A percentile compares a stretch with the other conserved stretches of the same genome.
Evolutionary conservation across 2,888 invertebrate species (phyloP).

Genomic region (Theodoxus fluviatilis): DNA sequence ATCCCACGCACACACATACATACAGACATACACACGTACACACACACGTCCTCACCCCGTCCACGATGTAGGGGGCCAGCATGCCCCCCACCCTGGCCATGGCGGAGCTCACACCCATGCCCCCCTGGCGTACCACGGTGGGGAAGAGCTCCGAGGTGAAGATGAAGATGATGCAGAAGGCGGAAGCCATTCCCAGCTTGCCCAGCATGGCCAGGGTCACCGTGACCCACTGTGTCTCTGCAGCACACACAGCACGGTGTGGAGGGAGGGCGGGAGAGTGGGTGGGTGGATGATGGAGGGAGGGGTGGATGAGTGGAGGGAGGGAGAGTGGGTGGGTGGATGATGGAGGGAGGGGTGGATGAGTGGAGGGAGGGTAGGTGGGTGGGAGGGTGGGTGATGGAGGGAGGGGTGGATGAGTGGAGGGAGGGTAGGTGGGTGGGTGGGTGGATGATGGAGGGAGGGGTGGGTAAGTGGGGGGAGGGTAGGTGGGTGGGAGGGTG

Average conservation of each 20-base stretch:
- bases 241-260: slow-evolving; percentile 8
- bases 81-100: slow-evolving; percentile 42
- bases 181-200: slow-evolving; percentile 41
- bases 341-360: neutral
- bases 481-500: neutral
- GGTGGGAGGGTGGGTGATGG: neutral
- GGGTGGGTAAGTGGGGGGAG: no score
- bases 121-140: slow-evolving; percentile 40
- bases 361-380: neutral
- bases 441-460: no score
- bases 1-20: slow-evolving; percentile 2
- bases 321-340: neutral
- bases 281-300: neutral
- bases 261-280: no score
- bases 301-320: neutral
- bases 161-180: slow-evolving; percentile 39
- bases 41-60: slow-evolving; percentile 33
- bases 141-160: slow-evolving; percentile 42
- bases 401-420: neutral
- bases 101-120: slow-evolving; percentile 40
- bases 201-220: slow-evolving; percentile 41
- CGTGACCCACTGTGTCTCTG: slow-evolving; percentile 38
- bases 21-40: slow-evolving; percentile 14
- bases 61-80: slow-evolving; percentile 42
- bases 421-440: no score